Evolutionary conservation across 2,113 vertebrate genomes (phyloP).

Genomic region (Elachura formosa): DNA sequence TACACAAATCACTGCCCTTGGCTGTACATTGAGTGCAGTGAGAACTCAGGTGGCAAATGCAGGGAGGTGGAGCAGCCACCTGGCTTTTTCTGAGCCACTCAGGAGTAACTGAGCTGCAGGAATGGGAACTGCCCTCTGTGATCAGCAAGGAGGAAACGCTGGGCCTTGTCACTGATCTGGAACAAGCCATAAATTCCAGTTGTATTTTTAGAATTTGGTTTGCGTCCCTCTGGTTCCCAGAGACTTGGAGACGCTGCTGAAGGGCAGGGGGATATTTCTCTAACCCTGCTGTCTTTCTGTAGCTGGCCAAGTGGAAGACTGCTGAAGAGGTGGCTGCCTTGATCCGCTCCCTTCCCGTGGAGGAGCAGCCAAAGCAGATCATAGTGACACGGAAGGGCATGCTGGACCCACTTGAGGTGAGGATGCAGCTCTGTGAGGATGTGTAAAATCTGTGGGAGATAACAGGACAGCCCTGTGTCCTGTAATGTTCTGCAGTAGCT

Average conservation of each 20-base stretch:
- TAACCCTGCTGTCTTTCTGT: not conserved
- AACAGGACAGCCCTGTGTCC: not conserved
- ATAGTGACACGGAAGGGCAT: conserved; percentile 98
- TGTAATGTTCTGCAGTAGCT: not conserved
- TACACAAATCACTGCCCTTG: not conserved
- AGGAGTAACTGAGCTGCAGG: not conserved
- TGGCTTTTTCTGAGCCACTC: not conserved
- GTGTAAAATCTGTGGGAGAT: not conserved
- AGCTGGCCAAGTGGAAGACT: conserved; percentile 99
- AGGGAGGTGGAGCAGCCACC: not conserved
- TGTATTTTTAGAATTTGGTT: not conserved
- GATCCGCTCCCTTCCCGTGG: conserved; percentile 95
- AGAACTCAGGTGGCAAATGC: not conserved
- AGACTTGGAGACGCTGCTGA: not conserved
- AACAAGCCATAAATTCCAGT: not conserved
- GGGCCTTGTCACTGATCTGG: not conserved
- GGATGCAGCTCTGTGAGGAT: not conserved
- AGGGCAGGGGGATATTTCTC: not conserved
- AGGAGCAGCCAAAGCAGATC: conserved; percentile 99
- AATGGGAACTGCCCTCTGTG: not conserved
- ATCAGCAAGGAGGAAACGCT: not conserved
- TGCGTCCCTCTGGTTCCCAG: not conserved
- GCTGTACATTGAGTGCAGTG: not conserved
- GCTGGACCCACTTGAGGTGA: conserved; percentile 96
- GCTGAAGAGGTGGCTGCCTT: conserved; percentile 97